Evolutionary conservation across 2,113 vertebrate species (phyloP).

Genomic region (Falco punctatus): DNA sequence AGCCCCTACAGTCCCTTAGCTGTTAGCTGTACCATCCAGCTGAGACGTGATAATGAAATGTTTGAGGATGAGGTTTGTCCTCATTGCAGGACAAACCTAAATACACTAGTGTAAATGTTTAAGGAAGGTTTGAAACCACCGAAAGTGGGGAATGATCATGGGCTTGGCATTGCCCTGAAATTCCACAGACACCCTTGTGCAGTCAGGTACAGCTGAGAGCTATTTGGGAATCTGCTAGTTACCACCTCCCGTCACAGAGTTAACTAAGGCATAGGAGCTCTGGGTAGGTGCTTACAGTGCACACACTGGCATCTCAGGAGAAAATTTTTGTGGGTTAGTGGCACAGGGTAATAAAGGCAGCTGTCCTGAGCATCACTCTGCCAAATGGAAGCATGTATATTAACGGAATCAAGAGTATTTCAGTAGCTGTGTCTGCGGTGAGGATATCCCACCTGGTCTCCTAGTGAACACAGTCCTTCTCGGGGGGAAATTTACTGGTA

Average conservation of each 20-base stretch:
- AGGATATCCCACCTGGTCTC: background rate
- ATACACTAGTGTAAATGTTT: background rate
- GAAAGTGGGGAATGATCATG: background rate
- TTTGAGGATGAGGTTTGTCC: background rate
- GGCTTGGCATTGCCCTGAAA: background rate
- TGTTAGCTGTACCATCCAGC: background rate
- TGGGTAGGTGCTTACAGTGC: background rate
- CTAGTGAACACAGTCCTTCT: background rate
- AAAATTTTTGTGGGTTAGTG: background rate
- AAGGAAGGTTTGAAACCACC: background rate
- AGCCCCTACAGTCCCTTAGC: background rate
- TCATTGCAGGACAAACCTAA: background rate
- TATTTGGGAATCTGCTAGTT: background rate
- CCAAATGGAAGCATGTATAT: background rate
- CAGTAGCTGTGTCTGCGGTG: background rate
- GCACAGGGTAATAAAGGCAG: background rate
- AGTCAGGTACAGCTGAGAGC: accelerated
- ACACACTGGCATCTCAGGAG: background rate
- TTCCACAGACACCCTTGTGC: accelerated
- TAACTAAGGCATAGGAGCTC: background rate
- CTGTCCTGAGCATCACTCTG: background rate
- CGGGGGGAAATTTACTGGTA: background rate
- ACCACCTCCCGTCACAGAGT: background rate
- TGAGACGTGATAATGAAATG: background rate
- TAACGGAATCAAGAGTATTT: background rate